These are phyloP conservation scores for Carassius gibelio DNA, from an alignment of 2,113 vertebrate genomes.

Conservation along the genomic window DNA sequence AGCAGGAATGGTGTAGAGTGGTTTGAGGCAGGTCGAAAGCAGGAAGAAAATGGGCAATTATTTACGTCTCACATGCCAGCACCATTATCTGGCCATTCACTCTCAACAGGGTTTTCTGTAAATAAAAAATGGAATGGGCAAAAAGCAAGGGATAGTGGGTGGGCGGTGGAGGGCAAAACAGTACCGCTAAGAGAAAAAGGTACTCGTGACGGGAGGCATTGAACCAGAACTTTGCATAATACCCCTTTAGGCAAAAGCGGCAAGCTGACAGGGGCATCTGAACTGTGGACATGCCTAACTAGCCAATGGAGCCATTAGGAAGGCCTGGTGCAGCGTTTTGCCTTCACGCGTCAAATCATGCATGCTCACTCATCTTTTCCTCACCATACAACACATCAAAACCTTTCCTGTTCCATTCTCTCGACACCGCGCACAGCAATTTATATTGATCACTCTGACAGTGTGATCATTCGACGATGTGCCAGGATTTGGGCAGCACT, in stretches of 20 bases:
- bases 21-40: slow-evolving; percentile 46
- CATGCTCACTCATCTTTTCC: slow-evolving; percentile 65
- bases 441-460: slow-evolving; percentile 66
- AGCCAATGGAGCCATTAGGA: slow-evolving; percentile 68
- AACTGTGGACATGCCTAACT: slow-evolving; percentile 53
- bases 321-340: slow-evolving; percentile 62
- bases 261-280: slow-evolving; percentile 67
- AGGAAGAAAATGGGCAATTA: slow-evolving; percentile 66
- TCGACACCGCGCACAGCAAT: slow-evolving; percentile 46
- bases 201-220: slow-evolving; percentile 64
- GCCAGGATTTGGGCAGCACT: slow-evolving; percentile 44
- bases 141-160: slow-evolving; percentile 50
- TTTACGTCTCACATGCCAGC: slow-evolving; percentile 69
- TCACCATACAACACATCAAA: slow-evolving; percentile 60
- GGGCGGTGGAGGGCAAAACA: slow-evolving; percentile 42
- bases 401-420: slow-evolving; percentile 40
- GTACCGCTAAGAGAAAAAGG: slow-evolving; percentile 57
- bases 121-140: slow-evolving; percentile 59
- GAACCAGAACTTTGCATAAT: slow-evolving; percentile 71
- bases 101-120: slow-evolving; percentile 57
- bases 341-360: slow-evolving; percentile 61
- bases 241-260: slow-evolving; percentile 65
- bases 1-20: slow-evolving; percentile 41
- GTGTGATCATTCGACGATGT: slow-evolving; percentile 59
- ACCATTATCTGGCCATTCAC: slow-evolving; percentile 61